Evolutionary conservation across 1,140 invertebrate genomes (phyloP).

Genomic region (Camponotus pennsylvanicus): DNA sequence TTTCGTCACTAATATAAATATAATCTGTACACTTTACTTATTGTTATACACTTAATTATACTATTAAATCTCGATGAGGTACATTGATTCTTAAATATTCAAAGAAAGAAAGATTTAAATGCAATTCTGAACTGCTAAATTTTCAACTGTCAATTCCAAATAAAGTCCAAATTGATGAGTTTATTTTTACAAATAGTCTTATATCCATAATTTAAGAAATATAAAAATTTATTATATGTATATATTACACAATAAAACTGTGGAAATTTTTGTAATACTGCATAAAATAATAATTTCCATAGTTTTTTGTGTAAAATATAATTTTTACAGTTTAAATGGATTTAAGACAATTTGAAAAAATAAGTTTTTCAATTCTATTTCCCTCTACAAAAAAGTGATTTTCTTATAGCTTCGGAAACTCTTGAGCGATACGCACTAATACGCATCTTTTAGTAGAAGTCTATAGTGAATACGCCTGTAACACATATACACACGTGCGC

Average conservation of each 20-base stretch:
- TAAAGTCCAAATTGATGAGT: background rate
- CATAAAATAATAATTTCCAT: background rate
- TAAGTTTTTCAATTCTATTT: background rate
- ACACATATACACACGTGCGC: constrained; percentile 40
- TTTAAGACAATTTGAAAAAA: background rate
- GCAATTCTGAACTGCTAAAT: background rate
- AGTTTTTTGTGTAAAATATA: background rate
- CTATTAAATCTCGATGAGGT: background rate
- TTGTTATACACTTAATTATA: constrained; percentile 5
- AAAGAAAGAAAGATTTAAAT: background rate
- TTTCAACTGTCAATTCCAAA: background rate
- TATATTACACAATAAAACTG: background rate
- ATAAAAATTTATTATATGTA: background rate
- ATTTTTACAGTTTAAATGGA: background rate
- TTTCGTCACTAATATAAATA: background rate
- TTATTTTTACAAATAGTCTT: constrained; percentile 5
- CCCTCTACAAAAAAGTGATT: background rate
- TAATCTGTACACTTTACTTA: background rate
- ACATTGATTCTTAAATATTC: background rate
- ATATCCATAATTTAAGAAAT: background rate
- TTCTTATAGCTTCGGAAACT: background rate
- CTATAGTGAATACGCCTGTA: background rate
- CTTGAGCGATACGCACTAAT: background rate
- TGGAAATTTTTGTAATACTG: background rate
- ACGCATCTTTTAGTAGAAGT: background rate